Percentiles rank a stretch among this genome's conserved stretches.
Conservation (phyloP, 1,140 invertebrate genomes). For the Holcopasites calliopsidis region DNA sequence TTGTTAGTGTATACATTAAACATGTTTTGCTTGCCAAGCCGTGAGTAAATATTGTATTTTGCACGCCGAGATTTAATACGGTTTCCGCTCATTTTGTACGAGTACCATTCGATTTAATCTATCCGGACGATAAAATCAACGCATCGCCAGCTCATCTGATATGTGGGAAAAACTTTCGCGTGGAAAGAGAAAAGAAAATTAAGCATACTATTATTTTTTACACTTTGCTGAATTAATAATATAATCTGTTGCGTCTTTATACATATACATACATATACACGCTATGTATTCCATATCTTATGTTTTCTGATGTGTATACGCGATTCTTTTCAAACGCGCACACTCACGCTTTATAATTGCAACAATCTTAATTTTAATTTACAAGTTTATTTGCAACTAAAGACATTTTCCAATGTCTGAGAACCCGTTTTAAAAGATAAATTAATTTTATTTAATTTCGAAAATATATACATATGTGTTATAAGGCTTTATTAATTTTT, state of each 20-base stretch:
- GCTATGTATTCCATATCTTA: background rate
- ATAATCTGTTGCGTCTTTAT: conserved; percentile 13
- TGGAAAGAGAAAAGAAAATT: conserved; percentile 45
- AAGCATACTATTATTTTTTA: conserved; percentile 31
- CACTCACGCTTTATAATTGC: background rate
- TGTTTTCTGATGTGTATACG: background rate
- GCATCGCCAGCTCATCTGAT: background rate
- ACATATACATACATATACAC: background rate
- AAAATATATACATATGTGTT: no score
- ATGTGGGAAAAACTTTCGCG: conserved; percentile 37
- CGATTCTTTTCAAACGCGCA: background rate
- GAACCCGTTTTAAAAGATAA: no score
- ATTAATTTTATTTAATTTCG: no score
- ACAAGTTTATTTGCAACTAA: no score
- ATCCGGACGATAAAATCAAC: conserved; percentile 16
- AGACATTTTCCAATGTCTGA: no score
- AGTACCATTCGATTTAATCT: conserved; percentile 25
- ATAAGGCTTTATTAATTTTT: no score
- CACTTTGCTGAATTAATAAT: conserved; percentile 36
- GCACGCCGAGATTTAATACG: background rate
- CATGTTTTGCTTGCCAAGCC: background rate
- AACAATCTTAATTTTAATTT: no score
- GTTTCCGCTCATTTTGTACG: background rate
- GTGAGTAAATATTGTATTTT: background rate
- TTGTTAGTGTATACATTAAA: background rate